phyloP scores from a whole-genome alignment of 2,113 vertebrate genomes.

The Merops nubicus region DNA sequence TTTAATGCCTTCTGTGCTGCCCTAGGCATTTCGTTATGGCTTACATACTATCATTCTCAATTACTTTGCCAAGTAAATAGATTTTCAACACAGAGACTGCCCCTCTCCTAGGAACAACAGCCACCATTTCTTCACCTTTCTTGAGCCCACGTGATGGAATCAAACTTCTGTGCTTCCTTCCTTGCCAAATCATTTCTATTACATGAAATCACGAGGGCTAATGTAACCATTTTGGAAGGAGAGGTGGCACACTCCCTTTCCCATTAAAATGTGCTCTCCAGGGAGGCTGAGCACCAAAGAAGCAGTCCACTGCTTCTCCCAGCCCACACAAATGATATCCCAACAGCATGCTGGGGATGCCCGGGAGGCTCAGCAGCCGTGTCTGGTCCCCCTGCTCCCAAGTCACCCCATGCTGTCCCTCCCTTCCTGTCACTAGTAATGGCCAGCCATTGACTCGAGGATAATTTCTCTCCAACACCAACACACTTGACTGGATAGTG shows the following conservation, averaged over 20 bases:
- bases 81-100: not conserved
- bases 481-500: fast-evolving
- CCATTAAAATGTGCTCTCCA: not conserved
- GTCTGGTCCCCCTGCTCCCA: not conserved
- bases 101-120: not conserved
- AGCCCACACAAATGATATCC: fast-evolving
- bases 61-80: not conserved
- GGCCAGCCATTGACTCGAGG: not conserved
- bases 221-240: not conserved
- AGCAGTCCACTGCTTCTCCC: not conserved
- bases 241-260: not conserved
- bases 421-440: not conserved
- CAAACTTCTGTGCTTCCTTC: not conserved
- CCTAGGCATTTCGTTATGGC: not conserved
- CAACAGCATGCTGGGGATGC: not conserved
- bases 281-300: not conserved
- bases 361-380: fast-evolving
- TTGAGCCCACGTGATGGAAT: not conserved
- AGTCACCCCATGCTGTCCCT: not conserved
- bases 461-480: not conserved
- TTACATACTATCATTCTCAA: not conserved
- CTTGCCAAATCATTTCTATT: not conserved
- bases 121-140: not conserved
- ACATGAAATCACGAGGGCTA: not conserved
- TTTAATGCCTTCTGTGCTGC: not conserved